phyloP scores from a whole-genome alignment of 2,888 invertebrate genomes.

The Euplexia lucipara region DNA sequence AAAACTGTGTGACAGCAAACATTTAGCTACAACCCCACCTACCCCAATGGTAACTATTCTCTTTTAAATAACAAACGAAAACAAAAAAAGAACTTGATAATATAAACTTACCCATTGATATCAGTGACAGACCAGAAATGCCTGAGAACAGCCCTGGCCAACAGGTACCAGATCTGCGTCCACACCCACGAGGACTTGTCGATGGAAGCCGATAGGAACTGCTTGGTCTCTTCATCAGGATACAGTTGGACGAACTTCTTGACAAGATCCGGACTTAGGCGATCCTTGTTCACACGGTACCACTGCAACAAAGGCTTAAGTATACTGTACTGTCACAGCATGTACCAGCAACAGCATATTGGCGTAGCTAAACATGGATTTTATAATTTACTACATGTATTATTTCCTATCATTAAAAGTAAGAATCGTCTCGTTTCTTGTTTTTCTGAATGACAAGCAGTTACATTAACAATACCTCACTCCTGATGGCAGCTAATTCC shows the following conservation, averaged over 20 bases:
- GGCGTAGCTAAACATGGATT: not conserved
- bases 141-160: conserved; percentile 96
- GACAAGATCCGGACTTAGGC: conserved; percentile 89
- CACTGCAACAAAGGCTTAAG: conserved; percentile 90
- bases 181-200: conserved; percentile 96
- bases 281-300: conserved; percentile 92
- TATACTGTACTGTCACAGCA: not conserved
- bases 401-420: too few relatives aligned
- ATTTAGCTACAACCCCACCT: not conserved
- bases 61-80: not conserved
- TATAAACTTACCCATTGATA: conserved; percentile 96
- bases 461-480: too few relatives aligned
- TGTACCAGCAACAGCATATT: not conserved
- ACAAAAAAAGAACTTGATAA: not conserved
- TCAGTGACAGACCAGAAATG: conserved; percentile 98
- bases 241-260: conserved; percentile 92
- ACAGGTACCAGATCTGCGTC: conserved; percentile 97
- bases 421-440: too few relatives aligned
- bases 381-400: not conserved
- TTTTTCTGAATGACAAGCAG: too few relatives aligned
- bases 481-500: too few relatives aligned
- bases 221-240: conserved; percentile 94
- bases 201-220: conserved; percentile 94
- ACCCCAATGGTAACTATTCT: not conserved
- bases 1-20: too few relatives aligned